Evolutionary conservation across 2,888 invertebrate genomes (phyloP), one percentile per base, ranked within the genome.

Genomic region (Himalopsyche anomala): DNA sequence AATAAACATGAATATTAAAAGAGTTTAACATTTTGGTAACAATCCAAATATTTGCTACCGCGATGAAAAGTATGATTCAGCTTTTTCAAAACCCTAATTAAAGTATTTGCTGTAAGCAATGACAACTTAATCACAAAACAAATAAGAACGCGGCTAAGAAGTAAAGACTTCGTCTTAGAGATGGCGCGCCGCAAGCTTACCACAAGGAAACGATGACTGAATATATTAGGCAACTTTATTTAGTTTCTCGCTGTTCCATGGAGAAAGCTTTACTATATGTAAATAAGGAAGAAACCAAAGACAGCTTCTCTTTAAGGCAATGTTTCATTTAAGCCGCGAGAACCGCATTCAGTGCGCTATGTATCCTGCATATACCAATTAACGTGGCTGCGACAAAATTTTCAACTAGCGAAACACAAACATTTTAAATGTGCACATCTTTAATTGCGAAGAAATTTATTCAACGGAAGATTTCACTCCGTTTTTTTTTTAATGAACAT

Each of bases 41-140:
- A 3, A 17, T 56, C 2, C 56, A 56, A 62, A 19, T 19, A 62
- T 19, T 19, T 62, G 19, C 4, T 28, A 19, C 62, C 62, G 11
- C 28, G 62, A n/a, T 62, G 62, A 62, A 62, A 62, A 83, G 84
- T 85, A 69, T 69, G 81, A 87, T 87, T 87, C 85, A 83, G 83
- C 87, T 85, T 85, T 87, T 80, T 83, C 87, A 38, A 81, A 87
- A 86, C 86, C 87, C 86, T 81, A 87, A 87, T 88, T 88, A 84
- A 87, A 88, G 87, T 86, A 87, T 87, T 87, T 88, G 86, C 88
- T 51, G 86, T 84, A 85, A 85, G 87, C 86, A 85, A 88, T 88
- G 88, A 87, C 88, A 88, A 87, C 80, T 87, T 88, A 88, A 88
- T 88, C 88, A 87, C 87, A 87, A 88, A 85, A 87, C 86, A 87